Conservation (phyloP, 2,113 vertebrate species). For the Cromileptes altivelis region DNA sequence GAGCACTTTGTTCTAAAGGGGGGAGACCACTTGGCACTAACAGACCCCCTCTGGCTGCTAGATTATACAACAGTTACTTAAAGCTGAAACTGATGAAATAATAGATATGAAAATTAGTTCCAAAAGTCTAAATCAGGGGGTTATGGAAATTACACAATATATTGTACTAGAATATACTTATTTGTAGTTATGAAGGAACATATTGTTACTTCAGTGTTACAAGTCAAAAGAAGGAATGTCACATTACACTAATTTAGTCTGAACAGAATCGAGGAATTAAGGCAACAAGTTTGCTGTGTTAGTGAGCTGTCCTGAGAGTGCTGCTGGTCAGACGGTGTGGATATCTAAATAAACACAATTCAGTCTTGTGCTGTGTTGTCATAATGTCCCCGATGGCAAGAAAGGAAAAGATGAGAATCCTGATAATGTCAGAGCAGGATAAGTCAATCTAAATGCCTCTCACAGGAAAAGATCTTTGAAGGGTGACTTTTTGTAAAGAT, state of each 20-base stretch:
- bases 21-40: not conserved
- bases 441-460: constrained; percentile 13
- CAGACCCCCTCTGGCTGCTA: not conserved
- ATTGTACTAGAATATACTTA: not conserved
- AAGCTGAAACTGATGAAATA: too few species aligned
- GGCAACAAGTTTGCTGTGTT: not conserved
- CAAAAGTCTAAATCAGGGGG: not conserved
- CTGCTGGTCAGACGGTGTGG: constrained; percentile 43
- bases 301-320: constrained; percentile 1
- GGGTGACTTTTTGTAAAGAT: not conserved
- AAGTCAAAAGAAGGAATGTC: not conserved
- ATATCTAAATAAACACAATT: constrained; percentile 49
- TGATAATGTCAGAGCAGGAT: constrained; percentile 36
- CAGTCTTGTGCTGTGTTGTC: constrained; percentile 31
- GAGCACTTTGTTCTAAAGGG: not conserved
- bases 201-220: not conserved
- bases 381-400: constrained; percentile 33
- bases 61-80: not conserved
- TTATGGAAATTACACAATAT: not conserved
- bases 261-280: constrained; percentile 6
- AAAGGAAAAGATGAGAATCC: constrained; percentile 44
- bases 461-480: constrained; percentile 32
- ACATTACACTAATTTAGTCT: not conserved
- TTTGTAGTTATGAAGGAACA: not conserved
- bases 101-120: too few species aligned